These are phyloP conservation scores for Limnodromus scolopaceus DNA, from an alignment of 2,797 vertebrate genomes.

Conservation along the genomic window DNA sequence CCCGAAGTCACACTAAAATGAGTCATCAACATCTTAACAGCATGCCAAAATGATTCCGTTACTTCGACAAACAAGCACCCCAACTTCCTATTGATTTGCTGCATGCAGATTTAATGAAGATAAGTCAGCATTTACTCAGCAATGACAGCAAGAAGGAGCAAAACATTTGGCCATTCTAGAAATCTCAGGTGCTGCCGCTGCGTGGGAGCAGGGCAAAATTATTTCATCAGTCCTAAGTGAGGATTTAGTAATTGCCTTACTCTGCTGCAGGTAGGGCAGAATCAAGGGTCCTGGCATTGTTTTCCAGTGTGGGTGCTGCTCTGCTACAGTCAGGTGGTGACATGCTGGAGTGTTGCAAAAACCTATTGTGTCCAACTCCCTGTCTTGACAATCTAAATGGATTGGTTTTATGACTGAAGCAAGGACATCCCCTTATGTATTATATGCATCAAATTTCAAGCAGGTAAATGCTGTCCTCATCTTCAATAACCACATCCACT, in stretches of 20 bases:
- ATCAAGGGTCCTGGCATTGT: not conserved
- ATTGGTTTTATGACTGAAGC: slow-evolving; percentile 58
- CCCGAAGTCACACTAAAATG: slow-evolving; percentile 21
- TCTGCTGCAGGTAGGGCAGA: not conserved
- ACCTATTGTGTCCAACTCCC: not conserved
- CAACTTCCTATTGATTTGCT: slow-evolving; percentile 59
- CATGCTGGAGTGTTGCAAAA: not conserved
- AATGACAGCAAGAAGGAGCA: not conserved
- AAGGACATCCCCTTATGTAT: slow-evolving; percentile 61
- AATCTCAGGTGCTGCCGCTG: not conserved
- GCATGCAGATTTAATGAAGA: slow-evolving; percentile 62
- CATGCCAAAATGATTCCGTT: not conserved
- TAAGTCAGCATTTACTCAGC: slow-evolving; percentile 41
- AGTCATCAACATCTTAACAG: slow-evolving; percentile 43
- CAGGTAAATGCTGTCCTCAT: slow-evolving; percentile 59
- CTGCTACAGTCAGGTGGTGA: not conserved
- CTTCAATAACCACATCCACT: slow-evolving; percentile 66
- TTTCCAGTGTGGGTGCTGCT: not conserved
- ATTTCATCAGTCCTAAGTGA: not conserved
- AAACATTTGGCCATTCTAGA: not conserved
- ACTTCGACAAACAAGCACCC: slow-evolving; percentile 42
- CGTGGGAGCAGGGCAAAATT: not conserved
- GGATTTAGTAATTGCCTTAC: not conserved
- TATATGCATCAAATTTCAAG: slow-evolving; percentile 65
- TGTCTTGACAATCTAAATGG: slow-evolving; percentile 48